A percentile compares a stretch with the other conserved stretches of the same genome.
Evolutionary conservation across 1,140 invertebrate genomes (phyloP).

Genomic region (Metaphire vulgaris): DNA sequence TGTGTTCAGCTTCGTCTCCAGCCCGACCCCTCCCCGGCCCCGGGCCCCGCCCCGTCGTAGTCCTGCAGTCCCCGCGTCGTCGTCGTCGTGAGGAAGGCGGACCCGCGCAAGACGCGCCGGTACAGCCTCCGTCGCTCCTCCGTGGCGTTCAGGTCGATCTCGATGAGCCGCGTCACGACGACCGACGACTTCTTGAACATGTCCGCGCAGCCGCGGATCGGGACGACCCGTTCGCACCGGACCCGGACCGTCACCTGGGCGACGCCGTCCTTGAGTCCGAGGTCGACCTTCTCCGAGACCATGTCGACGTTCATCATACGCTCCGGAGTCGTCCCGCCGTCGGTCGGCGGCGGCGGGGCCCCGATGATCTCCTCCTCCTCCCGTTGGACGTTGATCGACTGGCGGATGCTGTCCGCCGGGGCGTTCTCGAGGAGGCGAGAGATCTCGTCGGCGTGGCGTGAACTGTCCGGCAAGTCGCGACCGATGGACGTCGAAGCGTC

Average conservation of each 20-base stretch:
- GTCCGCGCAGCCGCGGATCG: constrained; percentile 44
- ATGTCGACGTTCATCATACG: constrained; percentile 46
- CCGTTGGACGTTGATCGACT: constrained; percentile 43
- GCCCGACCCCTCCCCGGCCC: neutral
- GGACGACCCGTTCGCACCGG: constrained; percentile 45
- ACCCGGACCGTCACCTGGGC: constrained; percentile 45
- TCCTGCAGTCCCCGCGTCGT: constrained; percentile 7
- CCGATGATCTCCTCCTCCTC: constrained; percentile 47
- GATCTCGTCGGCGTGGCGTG: constrained; percentile 8
- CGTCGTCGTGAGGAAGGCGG: neutral
- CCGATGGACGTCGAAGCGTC: too few relatives aligned
- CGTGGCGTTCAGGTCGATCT: constrained; percentile 46
- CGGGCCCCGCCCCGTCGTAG: neutral
- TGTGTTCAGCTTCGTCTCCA: constrained; percentile 21
- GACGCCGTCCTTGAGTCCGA: constrained; percentile 42
- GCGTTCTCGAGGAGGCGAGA: constrained; percentile 14
- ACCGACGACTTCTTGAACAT: constrained; percentile 49
- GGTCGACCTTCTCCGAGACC: constrained; percentile 46
- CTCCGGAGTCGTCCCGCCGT: constrained; percentile 34
- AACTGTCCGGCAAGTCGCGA: too few relatives aligned
- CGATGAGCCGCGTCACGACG: constrained; percentile 47
- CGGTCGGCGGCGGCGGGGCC: too few relatives aligned
- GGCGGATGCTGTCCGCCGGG: constrained; percentile 33
- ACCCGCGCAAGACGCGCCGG: constrained; percentile 37
- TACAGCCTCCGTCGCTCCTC: constrained; percentile 44